phyloP scores from a whole-genome alignment of 2,113 vertebrate genomes.

The Zootoca vivipara region DNA sequence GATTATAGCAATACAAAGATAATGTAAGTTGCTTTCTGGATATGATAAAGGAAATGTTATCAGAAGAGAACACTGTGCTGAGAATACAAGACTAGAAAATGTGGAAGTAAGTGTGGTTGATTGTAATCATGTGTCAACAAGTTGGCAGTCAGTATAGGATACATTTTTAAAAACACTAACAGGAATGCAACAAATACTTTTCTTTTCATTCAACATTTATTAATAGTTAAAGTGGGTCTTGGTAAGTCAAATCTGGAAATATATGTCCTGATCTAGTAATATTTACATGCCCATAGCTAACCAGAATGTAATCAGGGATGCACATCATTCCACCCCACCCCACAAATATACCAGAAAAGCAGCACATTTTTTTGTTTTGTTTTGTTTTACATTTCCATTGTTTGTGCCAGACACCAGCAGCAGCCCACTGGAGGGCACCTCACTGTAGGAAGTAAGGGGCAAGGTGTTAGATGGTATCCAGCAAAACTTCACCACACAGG shows the following conservation, averaged over 20 bases:
- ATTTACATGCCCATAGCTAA: not conserved
- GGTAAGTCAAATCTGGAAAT: not conserved
- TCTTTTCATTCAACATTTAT: not conserved
- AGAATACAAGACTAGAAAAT: not conserved
- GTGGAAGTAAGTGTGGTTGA: not conserved
- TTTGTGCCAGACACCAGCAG: no score
- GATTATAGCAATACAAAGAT: not conserved
- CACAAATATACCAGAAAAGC: no score
- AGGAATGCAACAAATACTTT: not conserved
- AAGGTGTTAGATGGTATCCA: no score
- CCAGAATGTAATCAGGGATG: not conserved
- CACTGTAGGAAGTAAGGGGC: no score
- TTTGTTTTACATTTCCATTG: no score
- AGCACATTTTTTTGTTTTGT: no score
- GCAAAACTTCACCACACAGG: no score
- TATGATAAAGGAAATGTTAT: not conserved
- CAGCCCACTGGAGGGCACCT: no score
- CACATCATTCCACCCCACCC: no score
- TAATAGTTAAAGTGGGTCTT: not conserved
- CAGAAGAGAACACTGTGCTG: not conserved
- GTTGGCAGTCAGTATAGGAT: not conserved
- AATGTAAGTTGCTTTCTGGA: not conserved
- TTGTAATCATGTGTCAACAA: not conserved
- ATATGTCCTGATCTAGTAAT: not conserved
- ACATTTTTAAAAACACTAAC: not conserved